phyloP scores from a whole-genome alignment of 1,140 invertebrate species.

The Panagrolaimus sp. region DNA sequence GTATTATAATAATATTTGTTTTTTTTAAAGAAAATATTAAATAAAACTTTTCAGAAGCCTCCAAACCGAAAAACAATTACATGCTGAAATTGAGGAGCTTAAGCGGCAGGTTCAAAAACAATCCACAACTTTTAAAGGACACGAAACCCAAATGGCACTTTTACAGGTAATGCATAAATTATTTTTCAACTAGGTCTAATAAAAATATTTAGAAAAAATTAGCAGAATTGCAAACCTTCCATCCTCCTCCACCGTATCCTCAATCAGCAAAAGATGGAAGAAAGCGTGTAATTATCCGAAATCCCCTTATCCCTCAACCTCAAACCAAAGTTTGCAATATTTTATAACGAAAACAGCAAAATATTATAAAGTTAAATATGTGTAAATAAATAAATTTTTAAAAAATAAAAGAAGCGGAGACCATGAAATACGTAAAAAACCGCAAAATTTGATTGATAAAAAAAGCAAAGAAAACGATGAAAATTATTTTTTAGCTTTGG shows the following conservation, averaged over 20 bases:
- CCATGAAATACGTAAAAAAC: too few relatives aligned
- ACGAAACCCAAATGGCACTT: constrained; percentile 37
- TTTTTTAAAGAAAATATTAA: too few relatives aligned
- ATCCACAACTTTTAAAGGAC: constrained; percentile 37
- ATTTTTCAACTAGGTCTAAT: not conserved
- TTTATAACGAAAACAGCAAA: too few relatives aligned
- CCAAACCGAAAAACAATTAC: constrained; percentile 32
- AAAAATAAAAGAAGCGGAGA: too few relatives aligned
- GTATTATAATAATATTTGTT: not conserved
- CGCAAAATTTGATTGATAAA: too few relatives aligned
- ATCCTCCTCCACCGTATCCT: constrained; percentile 41
- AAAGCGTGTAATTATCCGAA: constrained; percentile 23
- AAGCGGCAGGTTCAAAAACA: constrained; percentile 36
- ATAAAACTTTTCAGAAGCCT: not conserved
- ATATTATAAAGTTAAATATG: too few relatives aligned
- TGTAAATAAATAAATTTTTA: too few relatives aligned
- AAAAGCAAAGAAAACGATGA: too few relatives aligned
- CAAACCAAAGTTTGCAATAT: too few relatives aligned
- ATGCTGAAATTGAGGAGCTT: constrained; percentile 35
- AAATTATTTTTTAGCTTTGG: too few relatives aligned
- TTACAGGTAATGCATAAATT: constrained; percentile 31
- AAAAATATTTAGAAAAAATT: constrained; percentile 31
- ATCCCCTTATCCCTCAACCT: too few relatives aligned
- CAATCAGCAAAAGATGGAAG: constrained; percentile 9
- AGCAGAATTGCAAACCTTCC: constrained; percentile 30